Percentiles rank a stretch among this genome's conserved stretches.
Conservation (phyloP, 2,888 invertebrate species). For the Lacanobia oleracea region DNA sequence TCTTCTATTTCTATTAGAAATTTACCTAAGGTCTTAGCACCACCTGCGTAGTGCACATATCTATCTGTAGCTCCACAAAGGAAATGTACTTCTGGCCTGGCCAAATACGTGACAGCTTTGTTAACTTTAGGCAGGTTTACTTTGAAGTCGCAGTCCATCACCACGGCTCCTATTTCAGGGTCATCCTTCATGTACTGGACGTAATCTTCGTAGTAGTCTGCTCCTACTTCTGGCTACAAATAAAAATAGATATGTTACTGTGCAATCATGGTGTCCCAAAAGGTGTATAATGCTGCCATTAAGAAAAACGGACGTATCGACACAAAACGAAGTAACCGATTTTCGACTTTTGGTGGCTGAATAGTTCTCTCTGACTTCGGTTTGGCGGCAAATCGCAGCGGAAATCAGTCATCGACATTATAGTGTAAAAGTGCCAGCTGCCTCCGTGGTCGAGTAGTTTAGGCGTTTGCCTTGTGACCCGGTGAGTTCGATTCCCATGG, state of each 20-base stretch:
- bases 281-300: too few relatives aligned
- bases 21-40: conserved; percentile 80
- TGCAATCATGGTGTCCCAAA: not conserved
- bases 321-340: too few relatives aligned
- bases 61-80: conserved; percentile 88
- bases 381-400: too few relatives aligned
- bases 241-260: not conserved
- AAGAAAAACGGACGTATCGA: too few relatives aligned
- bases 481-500: too few relatives aligned
- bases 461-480: too few relatives aligned
- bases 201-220: conserved; percentile 74
- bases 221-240: conserved; percentile 77
- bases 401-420: too few relatives aligned
- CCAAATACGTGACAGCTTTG: conserved; percentile 85
- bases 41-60: conserved; percentile 78
- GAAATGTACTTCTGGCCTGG: conserved; percentile 87
- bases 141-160: conserved; percentile 89
- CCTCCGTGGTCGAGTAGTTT: too few relatives aligned
- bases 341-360: too few relatives aligned
- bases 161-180: conserved; percentile 89
- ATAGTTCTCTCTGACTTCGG: too few relatives aligned
- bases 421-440: too few relatives aligned
- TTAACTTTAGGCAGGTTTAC: conserved; percentile 88
- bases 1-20: not conserved
- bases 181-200: conserved; percentile 80